phyloP scores from a whole-genome alignment of 92 coral and sea anemone species.

The Parazoanthus atlanticus region DNA sequence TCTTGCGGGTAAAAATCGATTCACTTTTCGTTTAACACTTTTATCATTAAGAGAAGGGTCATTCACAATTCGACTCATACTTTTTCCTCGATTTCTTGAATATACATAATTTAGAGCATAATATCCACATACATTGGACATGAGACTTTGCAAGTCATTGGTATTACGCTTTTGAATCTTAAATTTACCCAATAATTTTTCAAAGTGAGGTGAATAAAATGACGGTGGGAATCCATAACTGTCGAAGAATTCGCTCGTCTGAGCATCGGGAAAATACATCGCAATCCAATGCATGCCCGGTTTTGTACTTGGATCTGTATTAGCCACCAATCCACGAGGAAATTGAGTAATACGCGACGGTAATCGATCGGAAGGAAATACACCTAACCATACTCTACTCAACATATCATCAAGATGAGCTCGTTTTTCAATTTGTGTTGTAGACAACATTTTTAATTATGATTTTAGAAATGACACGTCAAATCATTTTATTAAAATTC shows the following conservation, averaged over 20 bases:
- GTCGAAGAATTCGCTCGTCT: slow-evolving; percentile 50
- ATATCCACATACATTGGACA: slow-evolving; percentile 46
- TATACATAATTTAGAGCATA: slow-evolving; percentile 39
- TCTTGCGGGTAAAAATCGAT: background rate
- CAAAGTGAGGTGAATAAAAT: background rate
- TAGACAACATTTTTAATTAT: too few relatives aligned
- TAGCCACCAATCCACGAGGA: slow-evolving; percentile 37
- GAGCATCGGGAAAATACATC: slow-evolving; percentile 18
- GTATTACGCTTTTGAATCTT: background rate
- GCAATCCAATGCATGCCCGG: slow-evolving; percentile 61
- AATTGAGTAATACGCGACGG: background rate
- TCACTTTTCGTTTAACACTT: background rate
- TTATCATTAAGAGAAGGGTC: background rate
- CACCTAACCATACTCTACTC: too few relatives aligned
- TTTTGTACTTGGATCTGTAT: slow-evolving; percentile 44
- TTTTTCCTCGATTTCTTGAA: slow-evolving; percentile 16
- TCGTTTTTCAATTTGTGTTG: too few relatives aligned
- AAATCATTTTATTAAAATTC: too few relatives aligned
- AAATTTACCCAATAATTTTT: background rate
- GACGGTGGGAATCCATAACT: slow-evolving; percentile 50
- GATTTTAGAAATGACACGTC: too few relatives aligned
- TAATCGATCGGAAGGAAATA: background rate
- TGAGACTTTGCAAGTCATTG: slow-evolving; percentile 27
- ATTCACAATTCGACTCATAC: background rate
- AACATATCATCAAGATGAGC: too few relatives aligned